Evolutionary conservation across 2,888 invertebrate genomes (phyloP).

Genomic region (Oegoconia quadripuncta): DNA sequence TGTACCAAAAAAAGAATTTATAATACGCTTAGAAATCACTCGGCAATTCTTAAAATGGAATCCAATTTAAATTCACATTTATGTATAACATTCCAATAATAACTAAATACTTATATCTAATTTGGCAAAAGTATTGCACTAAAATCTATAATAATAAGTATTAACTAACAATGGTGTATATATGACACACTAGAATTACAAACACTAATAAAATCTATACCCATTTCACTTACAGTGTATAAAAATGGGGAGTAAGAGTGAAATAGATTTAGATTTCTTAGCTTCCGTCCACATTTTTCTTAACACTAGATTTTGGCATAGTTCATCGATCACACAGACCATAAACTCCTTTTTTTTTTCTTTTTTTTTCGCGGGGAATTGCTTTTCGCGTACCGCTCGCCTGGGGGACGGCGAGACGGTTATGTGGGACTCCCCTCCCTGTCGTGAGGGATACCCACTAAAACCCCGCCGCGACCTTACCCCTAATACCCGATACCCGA

Average conservation of each 20-base stretch:
- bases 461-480: no score
- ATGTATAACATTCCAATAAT: conserved; percentile 2
- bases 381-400: no score
- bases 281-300: not conserved
- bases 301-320: not conserved
- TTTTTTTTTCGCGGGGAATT: no score
- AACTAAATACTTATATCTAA: conserved; percentile 27
- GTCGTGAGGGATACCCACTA: no score
- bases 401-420: no score
- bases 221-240: not conserved
- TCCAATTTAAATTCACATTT: not conserved
- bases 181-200: conserved; percentile 15
- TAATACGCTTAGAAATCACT: conserved; percentile 1
- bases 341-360: no score
- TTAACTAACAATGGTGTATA: conserved; percentile 29
- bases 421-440: no score
- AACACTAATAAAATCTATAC: not conserved
- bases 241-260: not conserved
- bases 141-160: no score
- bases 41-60: conserved; percentile 5
- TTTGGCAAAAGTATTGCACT: conserved; percentile 65
- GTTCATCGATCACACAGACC: no score
- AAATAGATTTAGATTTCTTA: not conserved
- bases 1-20: conserved; percentile 8
- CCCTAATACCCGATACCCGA: no score